Conservation (phyloP, 2,797 vertebrate species). For the Peromyscus nudipes region DNA sequence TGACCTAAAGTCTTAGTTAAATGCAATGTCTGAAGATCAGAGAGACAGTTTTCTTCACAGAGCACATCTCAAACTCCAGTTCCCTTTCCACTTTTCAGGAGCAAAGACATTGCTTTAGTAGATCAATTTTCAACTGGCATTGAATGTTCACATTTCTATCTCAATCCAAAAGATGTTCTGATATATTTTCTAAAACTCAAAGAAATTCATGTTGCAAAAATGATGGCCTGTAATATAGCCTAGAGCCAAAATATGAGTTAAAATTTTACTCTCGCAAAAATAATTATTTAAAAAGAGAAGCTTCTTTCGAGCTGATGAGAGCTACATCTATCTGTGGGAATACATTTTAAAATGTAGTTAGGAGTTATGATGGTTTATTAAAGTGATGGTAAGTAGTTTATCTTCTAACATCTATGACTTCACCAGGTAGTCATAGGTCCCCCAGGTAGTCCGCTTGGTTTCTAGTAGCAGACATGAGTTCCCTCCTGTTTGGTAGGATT, state of each 20-base stretch:
- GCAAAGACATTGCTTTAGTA: background rate
- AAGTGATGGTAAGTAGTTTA: background rate
- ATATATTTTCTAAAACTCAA: background rate
- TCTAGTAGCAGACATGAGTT: background rate
- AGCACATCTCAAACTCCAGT: background rate
- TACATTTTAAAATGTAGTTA: background rate
- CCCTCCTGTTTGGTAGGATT: background rate
- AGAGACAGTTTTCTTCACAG: background rate
- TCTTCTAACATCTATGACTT: background rate
- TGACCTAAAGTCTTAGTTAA: slow-evolving; percentile 4
- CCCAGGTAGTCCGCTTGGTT: background rate
- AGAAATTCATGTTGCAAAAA: background rate
- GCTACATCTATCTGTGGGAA: background rate
- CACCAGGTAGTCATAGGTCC: background rate
- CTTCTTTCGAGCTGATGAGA: background rate
- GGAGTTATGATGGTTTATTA: background rate
- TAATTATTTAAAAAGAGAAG: background rate
- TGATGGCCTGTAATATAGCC: background rate
- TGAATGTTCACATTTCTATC: background rate
- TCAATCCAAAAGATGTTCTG: background rate
- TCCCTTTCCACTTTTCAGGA: background rate
- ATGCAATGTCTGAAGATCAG: background rate
- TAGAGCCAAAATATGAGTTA: background rate
- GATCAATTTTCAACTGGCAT: background rate
- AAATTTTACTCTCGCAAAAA: background rate